Conservation (phyloP, 2,888 invertebrate genomes). For the Lamellibrachia columna region DNA sequence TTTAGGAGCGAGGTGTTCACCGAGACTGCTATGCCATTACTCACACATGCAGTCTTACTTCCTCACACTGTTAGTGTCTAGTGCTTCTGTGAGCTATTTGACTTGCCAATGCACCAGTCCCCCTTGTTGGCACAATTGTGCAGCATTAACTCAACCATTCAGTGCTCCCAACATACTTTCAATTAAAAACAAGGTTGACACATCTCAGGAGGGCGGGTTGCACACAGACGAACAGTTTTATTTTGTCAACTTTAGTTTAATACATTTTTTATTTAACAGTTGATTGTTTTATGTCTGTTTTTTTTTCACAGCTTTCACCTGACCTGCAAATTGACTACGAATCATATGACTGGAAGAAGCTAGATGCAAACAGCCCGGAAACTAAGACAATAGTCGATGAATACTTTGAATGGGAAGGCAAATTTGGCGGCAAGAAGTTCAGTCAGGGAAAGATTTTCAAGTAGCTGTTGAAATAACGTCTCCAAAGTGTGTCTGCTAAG, state of each 20-base stretch:
- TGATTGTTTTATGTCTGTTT: background rate
- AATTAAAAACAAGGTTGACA: background rate
- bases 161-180: background rate
- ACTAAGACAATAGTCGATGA: slow-evolving; percentile 88
- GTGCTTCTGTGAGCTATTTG: background rate
- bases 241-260: background rate
- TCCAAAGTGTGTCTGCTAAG: background rate
- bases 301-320: slow-evolving; percentile 75
- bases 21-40: background rate
- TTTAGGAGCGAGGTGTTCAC: background rate
- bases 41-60: slow-evolving; percentile 22
- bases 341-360: slow-evolving; percentile 93
- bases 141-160: no score
- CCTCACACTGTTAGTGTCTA: background rate
- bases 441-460: slow-evolving; percentile 99
- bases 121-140: no score
- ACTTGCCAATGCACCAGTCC: background rate
- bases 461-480: slow-evolving; percentile 68
- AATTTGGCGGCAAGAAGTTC: slow-evolving; percentile 89
- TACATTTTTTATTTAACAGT: background rate
- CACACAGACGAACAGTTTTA: background rate
- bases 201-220: no score
- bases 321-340: slow-evolving; percentile 99
- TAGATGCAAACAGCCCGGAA: slow-evolving; percentile 81
- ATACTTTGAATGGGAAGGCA: slow-evolving; percentile 92